Evolutionary conservation across 2,888 invertebrate species (phyloP).

Genomic region (Clunio marinus): DNA sequence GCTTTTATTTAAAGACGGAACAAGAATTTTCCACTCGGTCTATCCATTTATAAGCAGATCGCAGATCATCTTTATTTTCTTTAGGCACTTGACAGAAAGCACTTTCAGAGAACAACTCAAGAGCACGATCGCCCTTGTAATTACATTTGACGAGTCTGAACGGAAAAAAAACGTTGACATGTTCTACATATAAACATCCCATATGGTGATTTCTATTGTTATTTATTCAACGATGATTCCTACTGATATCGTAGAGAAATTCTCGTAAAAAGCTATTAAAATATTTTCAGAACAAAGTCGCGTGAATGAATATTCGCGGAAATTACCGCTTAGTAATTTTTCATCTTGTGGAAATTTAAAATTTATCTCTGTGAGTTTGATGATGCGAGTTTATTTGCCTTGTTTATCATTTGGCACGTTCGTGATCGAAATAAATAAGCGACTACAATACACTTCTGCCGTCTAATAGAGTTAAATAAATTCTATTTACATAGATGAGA

Average conservation of each 20-base stretch:
- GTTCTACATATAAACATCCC: not conserved
- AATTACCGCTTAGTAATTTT: not conserved
- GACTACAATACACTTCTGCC: not conserved
- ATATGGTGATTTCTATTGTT: not conserved
- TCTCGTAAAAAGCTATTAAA: not conserved
- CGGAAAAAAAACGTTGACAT: not conserved
- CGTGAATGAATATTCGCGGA: not conserved
- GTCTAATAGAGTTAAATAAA: too few species aligned
- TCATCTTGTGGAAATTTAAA: not conserved
- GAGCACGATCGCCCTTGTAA: not conserved
- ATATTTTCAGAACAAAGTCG: not conserved
- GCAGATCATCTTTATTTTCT: not conserved
- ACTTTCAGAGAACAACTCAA: not conserved
- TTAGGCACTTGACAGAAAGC: conserved; percentile 12
- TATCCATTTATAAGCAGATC: conserved; percentile 6
- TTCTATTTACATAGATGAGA: too few species aligned
- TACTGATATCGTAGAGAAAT: too few species aligned
- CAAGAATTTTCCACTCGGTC: not conserved
- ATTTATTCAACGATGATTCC: not conserved
- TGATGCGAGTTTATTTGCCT: conserved; percentile 21
- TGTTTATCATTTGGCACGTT: conserved; percentile 7
- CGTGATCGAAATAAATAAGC: not conserved
- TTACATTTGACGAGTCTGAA: not conserved
- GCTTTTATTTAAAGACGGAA: too few species aligned
- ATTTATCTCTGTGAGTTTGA: too few species aligned